Conservation (phyloP, 2,888 invertebrate genomes). For the Melanchra persicariae region DNA sequence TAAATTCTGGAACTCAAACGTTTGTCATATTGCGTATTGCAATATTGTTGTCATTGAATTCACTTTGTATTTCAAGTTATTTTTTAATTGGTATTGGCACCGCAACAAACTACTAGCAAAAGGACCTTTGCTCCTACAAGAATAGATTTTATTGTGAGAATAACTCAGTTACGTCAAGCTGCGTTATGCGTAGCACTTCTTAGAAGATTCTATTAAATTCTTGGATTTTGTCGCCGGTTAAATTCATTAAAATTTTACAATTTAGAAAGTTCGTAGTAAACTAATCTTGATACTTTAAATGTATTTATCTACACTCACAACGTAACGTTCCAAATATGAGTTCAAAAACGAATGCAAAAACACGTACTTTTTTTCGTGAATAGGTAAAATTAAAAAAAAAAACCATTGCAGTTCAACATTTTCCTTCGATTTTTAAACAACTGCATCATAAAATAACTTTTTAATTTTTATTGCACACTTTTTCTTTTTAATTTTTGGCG, state of each 20-base stretch:
- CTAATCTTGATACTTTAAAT: conserved; percentile 32
- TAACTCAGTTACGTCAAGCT: not conserved
- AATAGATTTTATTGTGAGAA: conserved; percentile 23
- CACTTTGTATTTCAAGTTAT: conserved; percentile 6
- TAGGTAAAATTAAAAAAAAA: too few species aligned
- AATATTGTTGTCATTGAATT: conserved; percentile 4
- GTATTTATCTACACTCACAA: too few species aligned
- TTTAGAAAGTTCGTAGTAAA: not conserved
- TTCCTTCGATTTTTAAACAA: too few species aligned
- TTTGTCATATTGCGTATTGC: not conserved
- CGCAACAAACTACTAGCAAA: not conserved
- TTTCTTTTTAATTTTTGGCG: too few species aligned
- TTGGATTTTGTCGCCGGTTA: not conserved
- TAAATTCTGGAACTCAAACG: not conserved
- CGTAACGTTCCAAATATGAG: too few species aligned
- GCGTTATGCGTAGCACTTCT: conserved; percentile 16
- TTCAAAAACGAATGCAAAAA: too few species aligned
- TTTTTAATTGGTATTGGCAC: conserved; percentile 8
- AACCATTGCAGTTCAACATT: too few species aligned
- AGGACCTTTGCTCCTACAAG: conserved; percentile 10
- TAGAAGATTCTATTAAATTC: conserved; percentile 7
- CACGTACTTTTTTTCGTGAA: too few species aligned
- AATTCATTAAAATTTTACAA: not conserved
- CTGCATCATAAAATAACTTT: too few species aligned
- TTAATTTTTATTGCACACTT: too few species aligned